Evolutionary conservation across 2,888 invertebrate genomes (phyloP), one percentile per base, ranked within the genome.

Genomic region (Taphrorychus bicolor): DNA sequence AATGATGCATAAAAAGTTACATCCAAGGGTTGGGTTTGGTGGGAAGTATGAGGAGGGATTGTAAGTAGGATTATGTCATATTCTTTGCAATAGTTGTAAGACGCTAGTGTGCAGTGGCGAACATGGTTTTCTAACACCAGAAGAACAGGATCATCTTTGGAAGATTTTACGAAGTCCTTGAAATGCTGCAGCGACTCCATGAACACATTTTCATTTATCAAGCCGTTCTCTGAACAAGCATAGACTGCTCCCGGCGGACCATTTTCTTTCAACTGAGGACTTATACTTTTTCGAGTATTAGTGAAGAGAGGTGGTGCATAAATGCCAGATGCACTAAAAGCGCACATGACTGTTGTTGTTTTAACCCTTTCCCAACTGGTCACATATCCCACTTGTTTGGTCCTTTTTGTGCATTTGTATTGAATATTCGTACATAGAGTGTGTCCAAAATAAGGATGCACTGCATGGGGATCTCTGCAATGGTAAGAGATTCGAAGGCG

Each of bases 111-210:
- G 59, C 68, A 71, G 70, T 77, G 75, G 41, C 74, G 76, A 22
- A 60, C 60, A 68, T 77, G 76, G 56, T 77, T 77, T 51, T 78
- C 78, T 40, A 78, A 40, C 42, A 79, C 67, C 16, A 79, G 59
- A 4, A 77, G 59, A 9, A 77, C 71, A 5, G 76, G 74, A 51
- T 72, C 69, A 16, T 73, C 68, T 19, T 56, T 16, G 54, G 70
- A 68, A 9, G 72, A 66, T 59, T 72, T 74, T 17, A 69, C 66
- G 56, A 59, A 59, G 7, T 63, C 24, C 2, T 14, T 48, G 69
- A 76, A 76, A 58, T 73, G 72, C 41, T 58, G 5, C 7, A 76
- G 62, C 73, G 75, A 74, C 24, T 67, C 67, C 17, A 70, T 11
- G 58, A 74, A 77, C 18, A 75, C 58, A 32, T 73, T 58, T 58